phyloP scores from a whole-genome alignment of 2,797 vertebrate genomes.

The Rhinella marina region DNA sequence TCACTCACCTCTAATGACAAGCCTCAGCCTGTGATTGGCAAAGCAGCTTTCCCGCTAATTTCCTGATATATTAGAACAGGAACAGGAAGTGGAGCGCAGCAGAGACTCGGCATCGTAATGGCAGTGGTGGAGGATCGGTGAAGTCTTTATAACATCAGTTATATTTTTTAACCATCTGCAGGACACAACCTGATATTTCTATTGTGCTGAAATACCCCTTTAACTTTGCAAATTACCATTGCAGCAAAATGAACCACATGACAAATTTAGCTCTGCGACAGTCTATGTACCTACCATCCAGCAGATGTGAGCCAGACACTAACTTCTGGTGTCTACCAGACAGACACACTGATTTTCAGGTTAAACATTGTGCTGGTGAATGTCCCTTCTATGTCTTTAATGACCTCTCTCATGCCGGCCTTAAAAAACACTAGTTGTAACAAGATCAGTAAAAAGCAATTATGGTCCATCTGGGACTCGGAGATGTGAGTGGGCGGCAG shows the following conservation, averaged over 20 bases:
- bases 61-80: too few relatives aligned
- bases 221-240: neutral
- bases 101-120: too few relatives aligned
- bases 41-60: too few relatives aligned
- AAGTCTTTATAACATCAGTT: too few relatives aligned
- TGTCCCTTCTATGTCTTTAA: slow-evolving; percentile 34
- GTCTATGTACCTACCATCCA: neutral
- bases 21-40: too few relatives aligned
- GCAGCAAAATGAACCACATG: neutral
- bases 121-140: too few relatives aligned
- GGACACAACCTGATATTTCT: too few relatives aligned
- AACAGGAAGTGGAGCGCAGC: too few relatives aligned
- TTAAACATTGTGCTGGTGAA: slow-evolving; percentile 19
- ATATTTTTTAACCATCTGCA: too few relatives aligned
- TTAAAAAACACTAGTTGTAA: slow-evolving; percentile 55
- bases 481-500: slow-evolving; percentile 60
- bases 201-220: too few relatives aligned
- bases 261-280: neutral
- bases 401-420: slow-evolving; percentile 44
- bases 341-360: neutral
- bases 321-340: neutral
- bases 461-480: slow-evolving; percentile 65
- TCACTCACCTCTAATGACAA: too few relatives aligned
- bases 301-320: neutral
- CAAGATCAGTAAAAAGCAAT: slow-evolving; percentile 64